Evolutionary conservation across 1,140 invertebrate genomes (phyloP).

Genomic region (Pteromalus puparum): DNA sequence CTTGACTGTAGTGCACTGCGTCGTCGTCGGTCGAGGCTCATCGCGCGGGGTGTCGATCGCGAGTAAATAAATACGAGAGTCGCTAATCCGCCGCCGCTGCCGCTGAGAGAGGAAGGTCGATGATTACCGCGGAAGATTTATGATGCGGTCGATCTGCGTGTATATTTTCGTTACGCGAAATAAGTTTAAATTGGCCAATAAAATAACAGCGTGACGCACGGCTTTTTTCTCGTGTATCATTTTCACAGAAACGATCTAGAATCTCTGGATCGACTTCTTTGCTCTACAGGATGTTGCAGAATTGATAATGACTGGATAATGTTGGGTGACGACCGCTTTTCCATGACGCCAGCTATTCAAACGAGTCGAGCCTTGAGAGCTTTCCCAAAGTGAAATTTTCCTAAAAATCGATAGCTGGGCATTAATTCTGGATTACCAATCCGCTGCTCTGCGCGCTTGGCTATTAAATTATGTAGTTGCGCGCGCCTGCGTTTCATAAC

Average conservation of each 20-base stretch:
- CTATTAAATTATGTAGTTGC: no score
- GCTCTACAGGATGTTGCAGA: slow-evolving; percentile 18
- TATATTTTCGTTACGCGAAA: no score
- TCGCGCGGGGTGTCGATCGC: not conserved
- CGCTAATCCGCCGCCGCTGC: no score
- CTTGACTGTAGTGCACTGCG: slow-evolving; percentile 5
- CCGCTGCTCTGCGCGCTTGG: no score
- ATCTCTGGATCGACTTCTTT: slow-evolving; percentile 11
- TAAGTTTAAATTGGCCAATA: no score
- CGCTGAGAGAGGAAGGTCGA: no score
- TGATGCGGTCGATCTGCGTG: no score
- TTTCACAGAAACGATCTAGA: not conserved
- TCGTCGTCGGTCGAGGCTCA: not conserved
- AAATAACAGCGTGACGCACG: no score
- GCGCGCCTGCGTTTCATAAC: no score
- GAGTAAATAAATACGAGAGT: no score
- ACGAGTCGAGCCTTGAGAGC: not conserved
- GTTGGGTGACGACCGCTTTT: not conserved
- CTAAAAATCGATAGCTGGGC: not conserved
- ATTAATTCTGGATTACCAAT: not conserved
- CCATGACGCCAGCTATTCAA: not conserved
- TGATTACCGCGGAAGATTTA: no score
- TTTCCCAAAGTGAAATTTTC: not conserved
- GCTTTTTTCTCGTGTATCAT: no score
- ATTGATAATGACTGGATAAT: slow-evolving; percentile 24